Conservation (phyloP, 1,140 invertebrate species). For the Drosophila grimshawi region DNA sequence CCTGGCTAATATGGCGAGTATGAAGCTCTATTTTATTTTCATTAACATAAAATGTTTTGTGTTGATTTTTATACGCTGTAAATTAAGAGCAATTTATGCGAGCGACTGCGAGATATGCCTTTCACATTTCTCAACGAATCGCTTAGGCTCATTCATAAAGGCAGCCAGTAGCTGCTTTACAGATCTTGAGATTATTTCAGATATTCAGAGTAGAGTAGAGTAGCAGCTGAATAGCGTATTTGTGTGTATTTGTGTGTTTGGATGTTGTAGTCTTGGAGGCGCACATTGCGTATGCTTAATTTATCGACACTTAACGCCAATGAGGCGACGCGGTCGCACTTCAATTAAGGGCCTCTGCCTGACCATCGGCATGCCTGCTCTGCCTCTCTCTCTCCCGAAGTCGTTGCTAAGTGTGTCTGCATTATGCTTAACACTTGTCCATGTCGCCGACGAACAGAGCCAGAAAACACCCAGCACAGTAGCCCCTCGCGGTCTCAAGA, state of each 20-base stretch:
- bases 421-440: slow-evolving; percentile 82
- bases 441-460: slow-evolving; percentile 63
- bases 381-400: neutral
- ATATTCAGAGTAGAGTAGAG: slow-evolving; percentile 9
- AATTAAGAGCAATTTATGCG: slow-evolving; percentile 77
- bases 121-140: slow-evolving; percentile 65
- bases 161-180: slow-evolving; percentile 39
- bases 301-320: slow-evolving; percentile 83
- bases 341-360: slow-evolving; percentile 71
- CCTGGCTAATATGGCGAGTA: slow-evolving; percentile 19
- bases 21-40: slow-evolving; percentile 67
- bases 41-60: slow-evolving; percentile 83
- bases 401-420: slow-evolving; percentile 56
- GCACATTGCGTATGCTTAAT: slow-evolving; percentile 79
- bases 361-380: neutral
- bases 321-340: slow-evolving; percentile 73
- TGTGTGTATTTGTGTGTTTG: slow-evolving; percentile 18
- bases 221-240: slow-evolving; percentile 5
- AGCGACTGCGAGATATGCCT: slow-evolving; percentile 45
- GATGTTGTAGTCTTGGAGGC: slow-evolving; percentile 9
- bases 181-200: slow-evolving; percentile 29
- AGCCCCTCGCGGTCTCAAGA: slow-evolving; percentile 5
- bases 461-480: slow-evolving; percentile 15
- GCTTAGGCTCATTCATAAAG: slow-evolving; percentile 66
- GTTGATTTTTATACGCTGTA: slow-evolving; percentile 80